phyloP scores from a whole-genome alignment of 2,888 invertebrate genomes.

The Diabrotica balteata region DNA sequence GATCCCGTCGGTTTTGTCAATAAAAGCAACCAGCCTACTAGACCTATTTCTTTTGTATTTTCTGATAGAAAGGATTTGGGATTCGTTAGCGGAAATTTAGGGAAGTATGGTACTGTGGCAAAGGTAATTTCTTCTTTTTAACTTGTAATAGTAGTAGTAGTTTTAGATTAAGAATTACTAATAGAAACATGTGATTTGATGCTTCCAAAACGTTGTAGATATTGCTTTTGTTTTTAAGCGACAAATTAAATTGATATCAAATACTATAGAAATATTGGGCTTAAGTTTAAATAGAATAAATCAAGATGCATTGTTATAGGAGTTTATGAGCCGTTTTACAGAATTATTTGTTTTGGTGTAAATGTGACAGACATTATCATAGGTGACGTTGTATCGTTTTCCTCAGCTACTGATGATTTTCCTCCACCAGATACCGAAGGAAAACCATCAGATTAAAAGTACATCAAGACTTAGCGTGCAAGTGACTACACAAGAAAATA shows the following conservation, averaged over 20 bases:
- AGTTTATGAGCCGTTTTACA: no score
- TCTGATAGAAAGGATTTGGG: conserved; percentile 44
- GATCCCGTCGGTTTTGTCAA: conserved; percentile 29
- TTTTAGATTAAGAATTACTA: conserved; percentile 4
- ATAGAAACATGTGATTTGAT: conserved; percentile 3
- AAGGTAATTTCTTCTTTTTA: conserved; percentile 36
- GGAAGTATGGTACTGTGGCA: conserved; percentile 37
- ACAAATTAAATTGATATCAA: neutral
- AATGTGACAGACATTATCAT: no score
- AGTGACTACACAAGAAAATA: no score
- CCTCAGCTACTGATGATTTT: no score
- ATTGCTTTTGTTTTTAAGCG: neutral
- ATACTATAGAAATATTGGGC: neutral
- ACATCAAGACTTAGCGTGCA: no score
- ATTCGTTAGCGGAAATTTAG: conserved; percentile 38
- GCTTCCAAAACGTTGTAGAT: conserved; percentile 9
- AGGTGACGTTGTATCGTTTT: no score
- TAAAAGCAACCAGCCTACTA: conserved; percentile 28
- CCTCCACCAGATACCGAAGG: no score
- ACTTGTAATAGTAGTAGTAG: conserved; percentile 9
- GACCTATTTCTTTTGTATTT: conserved; percentile 41
- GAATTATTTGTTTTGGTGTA: no score
- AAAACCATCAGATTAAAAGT: no score
- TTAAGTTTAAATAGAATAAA: no score
- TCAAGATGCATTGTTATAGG: no score